phyloP scores from a whole-genome alignment of 2,888 invertebrate species.

The Microplitis manilae region DNA sequence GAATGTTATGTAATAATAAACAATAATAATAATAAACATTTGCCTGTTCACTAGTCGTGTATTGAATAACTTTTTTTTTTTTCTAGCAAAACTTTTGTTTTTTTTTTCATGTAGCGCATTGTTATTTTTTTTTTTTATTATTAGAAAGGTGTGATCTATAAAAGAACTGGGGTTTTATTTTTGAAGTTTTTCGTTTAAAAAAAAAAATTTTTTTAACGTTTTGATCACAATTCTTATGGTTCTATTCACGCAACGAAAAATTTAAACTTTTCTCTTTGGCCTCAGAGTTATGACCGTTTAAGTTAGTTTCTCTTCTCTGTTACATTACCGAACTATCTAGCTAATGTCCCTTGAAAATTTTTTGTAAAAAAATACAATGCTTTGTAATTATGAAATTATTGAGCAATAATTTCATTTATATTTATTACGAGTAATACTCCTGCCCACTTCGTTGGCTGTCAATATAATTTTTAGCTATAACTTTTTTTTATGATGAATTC shows the following conservation, averaged over 20 bases:
- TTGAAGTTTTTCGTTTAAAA: not conserved
- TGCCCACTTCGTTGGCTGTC: too few relatives aligned
- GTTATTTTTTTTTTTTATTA: too few relatives aligned
- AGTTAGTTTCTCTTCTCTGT: constrained; percentile 57
- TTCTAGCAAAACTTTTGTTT: not conserved
- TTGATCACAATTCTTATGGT: constrained; percentile 23
- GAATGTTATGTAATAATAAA: not conserved
- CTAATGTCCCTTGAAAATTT: constrained; percentile 30
- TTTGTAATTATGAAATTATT: constrained; percentile 34
- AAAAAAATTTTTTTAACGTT: not conserved
- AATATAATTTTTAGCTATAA: too few relatives aligned
- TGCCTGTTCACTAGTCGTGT: not conserved
- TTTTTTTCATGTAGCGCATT: too few relatives aligned
- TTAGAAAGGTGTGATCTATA: too few relatives aligned
- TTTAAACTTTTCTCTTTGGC: constrained; percentile 31
- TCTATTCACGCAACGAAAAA: constrained; percentile 41
- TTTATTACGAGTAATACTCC: too few relatives aligned
- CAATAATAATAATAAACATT: not conserved
- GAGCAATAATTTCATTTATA: too few relatives aligned
- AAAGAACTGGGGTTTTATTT: not conserved
- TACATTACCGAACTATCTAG: not conserved
- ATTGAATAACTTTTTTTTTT: not conserved
- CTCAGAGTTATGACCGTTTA: constrained; percentile 53
- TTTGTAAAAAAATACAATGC: not conserved
- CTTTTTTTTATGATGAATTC: constrained; percentile 41